These are phyloP conservation scores for Lymantria dispar DNA, from an alignment of 2,888 invertebrate genomes.

Conservation along the genomic window DNA sequence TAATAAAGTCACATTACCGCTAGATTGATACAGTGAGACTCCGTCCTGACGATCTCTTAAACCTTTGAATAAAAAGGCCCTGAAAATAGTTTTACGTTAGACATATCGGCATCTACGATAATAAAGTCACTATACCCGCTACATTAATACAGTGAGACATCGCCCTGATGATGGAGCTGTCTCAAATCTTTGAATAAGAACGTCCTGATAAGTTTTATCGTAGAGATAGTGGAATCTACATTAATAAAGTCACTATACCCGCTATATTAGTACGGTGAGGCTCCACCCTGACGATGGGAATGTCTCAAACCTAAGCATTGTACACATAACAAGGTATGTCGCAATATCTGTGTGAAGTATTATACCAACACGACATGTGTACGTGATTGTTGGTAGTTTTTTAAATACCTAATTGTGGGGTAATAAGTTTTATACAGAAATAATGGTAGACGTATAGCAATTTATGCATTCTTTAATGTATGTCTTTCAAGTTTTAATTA, in stretches of 20 bases:
- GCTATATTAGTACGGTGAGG: neutral
- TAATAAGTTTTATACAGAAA: neutral
- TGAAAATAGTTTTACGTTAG: too few relatives aligned
- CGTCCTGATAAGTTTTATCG: too few relatives aligned
- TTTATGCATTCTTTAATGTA: too few relatives aligned
- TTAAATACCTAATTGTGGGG: slow-evolving; percentile 3
- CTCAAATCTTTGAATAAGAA: neutral
- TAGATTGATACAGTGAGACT: too few relatives aligned
- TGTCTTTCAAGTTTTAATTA: too few relatives aligned
- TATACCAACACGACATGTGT: neutral
- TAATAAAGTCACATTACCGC: too few relatives aligned
- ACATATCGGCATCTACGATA: too few relatives aligned
- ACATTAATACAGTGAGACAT: neutral
- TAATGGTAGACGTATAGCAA: too few relatives aligned
- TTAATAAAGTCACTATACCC: neutral
- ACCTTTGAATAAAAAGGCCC: too few relatives aligned
- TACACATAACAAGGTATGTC: slow-evolving; percentile 6
- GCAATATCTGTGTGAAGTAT: slow-evolving; percentile 9
- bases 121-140: neutral
- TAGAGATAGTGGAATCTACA: too few relatives aligned
- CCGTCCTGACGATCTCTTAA: too few relatives aligned
- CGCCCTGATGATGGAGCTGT: slow-evolving; percentile 1
- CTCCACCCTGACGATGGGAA: slow-evolving; percentile 1
- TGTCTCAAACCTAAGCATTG: slow-evolving; percentile 7
- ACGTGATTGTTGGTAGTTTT: slow-evolving; percentile 3